Evolutionary conservation across 2,797 vertebrate species (phyloP), one percentile per base, ranked within the genome.

Genomic region (Galagoides demidoff): DNA sequence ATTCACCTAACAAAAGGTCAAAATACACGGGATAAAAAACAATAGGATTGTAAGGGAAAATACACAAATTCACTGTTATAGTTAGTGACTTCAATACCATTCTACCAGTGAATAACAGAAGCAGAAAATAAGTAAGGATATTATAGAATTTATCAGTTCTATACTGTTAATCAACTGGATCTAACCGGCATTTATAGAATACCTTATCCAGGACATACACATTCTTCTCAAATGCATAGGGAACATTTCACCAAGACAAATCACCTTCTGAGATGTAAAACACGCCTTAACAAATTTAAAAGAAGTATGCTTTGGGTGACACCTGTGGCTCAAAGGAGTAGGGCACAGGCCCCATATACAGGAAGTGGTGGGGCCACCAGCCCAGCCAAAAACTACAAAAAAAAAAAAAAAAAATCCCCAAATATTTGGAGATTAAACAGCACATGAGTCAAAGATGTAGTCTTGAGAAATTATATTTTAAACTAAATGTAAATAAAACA

Each of bases 401-500:
- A 39, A 39, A 39, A 39, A 39, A 39, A 39, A 39, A 39, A 39
- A 82, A 81, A 74, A 73, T 59, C 23, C 25, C 14, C n/a, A 87
- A 63, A 73, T 90, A 91, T 76, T 59, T 77, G 43, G 84, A 88
- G 43, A 76, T 66, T 76, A 76, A 81, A 76, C 71, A 92, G 78
- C 22, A 57, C 23, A 73, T 7, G 39, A 34, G 27, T 84, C 79
- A 89, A 85, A 77, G 27, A 85, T 19, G 31, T 59, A 61, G 37
- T 84, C 2, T 7, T 66, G 5, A 71, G 63, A 49, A 63, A n/a
- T 70, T 89, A 52, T 22, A 37, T 81, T 81, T 57, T 83, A 52
- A 90, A 70, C 16, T 45, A 43, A 83, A 37, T 68, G 31, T 87
- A 73, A 87, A 95, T 61, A 83, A 83, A 88, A 88, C 43, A 78